These are phyloP conservation scores for Vireo griseus DNA, from an alignment of 2,797 vertebrate species.

Conservation along the genomic window DNA sequence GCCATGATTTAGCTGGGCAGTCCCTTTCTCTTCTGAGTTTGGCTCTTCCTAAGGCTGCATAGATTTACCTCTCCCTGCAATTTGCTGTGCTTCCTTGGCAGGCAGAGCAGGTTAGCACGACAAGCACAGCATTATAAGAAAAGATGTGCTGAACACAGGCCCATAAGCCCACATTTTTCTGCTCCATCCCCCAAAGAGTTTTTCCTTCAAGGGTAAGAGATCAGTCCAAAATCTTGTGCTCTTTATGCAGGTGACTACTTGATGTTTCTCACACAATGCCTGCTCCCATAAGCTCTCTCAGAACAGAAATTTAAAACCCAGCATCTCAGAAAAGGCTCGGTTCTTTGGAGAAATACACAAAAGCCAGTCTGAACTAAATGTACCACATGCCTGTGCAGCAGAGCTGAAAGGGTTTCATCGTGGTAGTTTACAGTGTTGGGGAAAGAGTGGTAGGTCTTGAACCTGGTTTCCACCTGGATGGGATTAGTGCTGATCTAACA, in stretches of 20 bases:
- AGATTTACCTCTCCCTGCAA: slow-evolving; percentile 4
- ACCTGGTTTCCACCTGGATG: not conserved
- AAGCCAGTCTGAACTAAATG: not conserved
- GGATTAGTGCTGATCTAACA: not conserved
- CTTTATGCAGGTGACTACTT: not conserved
- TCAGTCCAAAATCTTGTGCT: not conserved
- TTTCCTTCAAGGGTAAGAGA: not conserved
- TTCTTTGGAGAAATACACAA: not conserved
- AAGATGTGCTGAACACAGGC: not conserved
- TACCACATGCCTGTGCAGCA: not conserved
- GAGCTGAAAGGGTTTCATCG: not conserved
- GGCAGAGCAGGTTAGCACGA: slow-evolving; percentile 18
- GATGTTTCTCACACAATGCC: not conserved
- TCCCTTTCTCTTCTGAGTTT: not conserved
- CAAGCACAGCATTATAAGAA: not conserved
- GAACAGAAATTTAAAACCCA: not conserved
- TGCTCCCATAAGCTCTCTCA: not conserved
- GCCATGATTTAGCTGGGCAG: not conserved
- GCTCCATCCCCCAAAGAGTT: not conserved
- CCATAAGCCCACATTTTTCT: not conserved
- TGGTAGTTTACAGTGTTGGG: not conserved
- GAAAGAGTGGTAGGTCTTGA: not conserved
- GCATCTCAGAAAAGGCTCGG: not conserved
- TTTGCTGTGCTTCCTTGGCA: slow-evolving; percentile 15
- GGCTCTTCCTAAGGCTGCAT: not conserved